Base-by-base conservation (phyloP, 2,888 invertebrate species). In the Omphaloscelis lunosa region DNA sequence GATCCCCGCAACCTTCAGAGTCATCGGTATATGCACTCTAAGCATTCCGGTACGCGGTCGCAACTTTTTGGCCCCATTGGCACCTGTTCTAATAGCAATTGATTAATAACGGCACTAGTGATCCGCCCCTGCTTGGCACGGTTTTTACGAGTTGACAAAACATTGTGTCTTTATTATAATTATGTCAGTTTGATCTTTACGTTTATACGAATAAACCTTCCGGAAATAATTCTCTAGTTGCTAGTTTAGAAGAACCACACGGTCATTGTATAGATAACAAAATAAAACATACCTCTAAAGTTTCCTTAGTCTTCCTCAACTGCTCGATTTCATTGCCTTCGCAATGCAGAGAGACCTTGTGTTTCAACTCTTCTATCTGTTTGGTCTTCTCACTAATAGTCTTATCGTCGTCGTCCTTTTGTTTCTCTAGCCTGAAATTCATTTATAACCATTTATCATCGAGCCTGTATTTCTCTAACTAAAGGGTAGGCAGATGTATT, bases 351-450 rank as follows among this genome's bases (percentile, higher is more conserved):
- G 61, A 67, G 20, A 90, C 89, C 77, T 93, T 94, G 1, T 93
- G 90, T 41, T 91, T 90, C 29, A 96, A 86, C 29, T 93, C 93
- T 66, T 95, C 93, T 9, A 96, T 86, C 75, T 93, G 92, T 69
- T 91, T 91, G 39, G 93, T 94, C 73, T 93, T 96, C 67, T 94
- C 94, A 34, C 82, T 86, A 0, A 92, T 74, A 11, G 85, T 75
- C 56, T 88, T 93, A 20, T 93, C 92, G 23, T 91, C 94, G 6
- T 95, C 94, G 59, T 92, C 93, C 81, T 94, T 96, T 90, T 94
- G 93, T 80, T 94, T 95, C 76, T 95, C 92, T 51, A 95, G 86
- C 80, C 96, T 95, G 85, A 45, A 84, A 70, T 66, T 27, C 1
- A 69, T 72, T 41, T n/a, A 53, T 17, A 27, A 27, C 1, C 5